Evolutionary conservation across 2,888 invertebrate species (phyloP).

Genomic region (Allygus modestus): DNA sequence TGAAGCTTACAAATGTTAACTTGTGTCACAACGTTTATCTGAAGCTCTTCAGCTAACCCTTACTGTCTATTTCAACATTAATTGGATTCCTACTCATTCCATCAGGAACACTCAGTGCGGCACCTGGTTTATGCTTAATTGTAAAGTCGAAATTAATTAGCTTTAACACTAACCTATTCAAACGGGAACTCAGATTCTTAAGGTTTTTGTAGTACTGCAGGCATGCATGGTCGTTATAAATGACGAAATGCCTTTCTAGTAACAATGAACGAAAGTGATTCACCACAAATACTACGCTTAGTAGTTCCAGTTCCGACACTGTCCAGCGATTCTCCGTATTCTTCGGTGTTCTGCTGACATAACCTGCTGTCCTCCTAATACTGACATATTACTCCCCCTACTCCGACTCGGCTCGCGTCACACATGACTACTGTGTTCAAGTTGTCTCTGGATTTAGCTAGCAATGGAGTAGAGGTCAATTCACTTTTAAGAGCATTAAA

Average conservation of each 20-base stretch:
- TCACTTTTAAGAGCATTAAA: slow-evolving; percentile 45
- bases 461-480: not conserved
- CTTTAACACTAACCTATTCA: slow-evolving; percentile 51
- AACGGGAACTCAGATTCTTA: slow-evolving; percentile 42
- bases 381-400: slow-evolving; percentile 58
- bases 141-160: slow-evolving; percentile 59
- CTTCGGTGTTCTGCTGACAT: slow-evolving; percentile 37
- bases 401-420: slow-evolving; percentile 29
- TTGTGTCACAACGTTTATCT: no score
- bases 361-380: slow-evolving; percentile 49
- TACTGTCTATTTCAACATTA: no score
- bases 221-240: no score
- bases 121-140: slow-evolving; percentile 53
- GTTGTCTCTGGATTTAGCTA: slow-evolving; percentile 52
- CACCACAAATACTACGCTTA: slow-evolving; percentile 33
- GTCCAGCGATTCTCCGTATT: slow-evolving; percentile 36
- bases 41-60: no score
- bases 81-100: no score
- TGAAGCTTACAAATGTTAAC: no score
- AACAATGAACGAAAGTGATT: slow-evolving; percentile 52
- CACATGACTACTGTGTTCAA: slow-evolving; percentile 41
- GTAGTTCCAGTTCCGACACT: slow-evolving; percentile 47
- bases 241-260: not conserved
- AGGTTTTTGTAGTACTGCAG: slow-evolving; percentile 46
- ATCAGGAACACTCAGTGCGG: no score